These are phyloP conservation scores for Plecturocebus donacophilus DNA, from an alignment of 2,113 vertebrate species.

Conservation along the genomic window DNA sequence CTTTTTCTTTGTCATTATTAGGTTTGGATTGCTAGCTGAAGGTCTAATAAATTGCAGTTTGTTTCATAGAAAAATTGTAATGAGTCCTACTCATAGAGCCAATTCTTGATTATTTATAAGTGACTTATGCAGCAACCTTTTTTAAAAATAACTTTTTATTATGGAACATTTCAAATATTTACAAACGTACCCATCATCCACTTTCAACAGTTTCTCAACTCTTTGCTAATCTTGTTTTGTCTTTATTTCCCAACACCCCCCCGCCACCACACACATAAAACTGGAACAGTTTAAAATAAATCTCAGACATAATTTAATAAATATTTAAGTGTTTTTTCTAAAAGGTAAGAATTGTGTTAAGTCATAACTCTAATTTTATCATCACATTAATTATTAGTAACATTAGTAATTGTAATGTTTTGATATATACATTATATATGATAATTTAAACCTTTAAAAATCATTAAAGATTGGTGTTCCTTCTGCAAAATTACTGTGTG, in stretches of 20 bases:
- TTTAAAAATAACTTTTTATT: conserved; percentile 6
- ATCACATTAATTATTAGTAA: neutral
- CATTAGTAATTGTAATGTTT: neutral
- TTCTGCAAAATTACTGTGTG: neutral
- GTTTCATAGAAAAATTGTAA: neutral
- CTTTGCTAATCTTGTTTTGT: conserved; percentile 6
- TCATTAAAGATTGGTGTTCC: neutral
- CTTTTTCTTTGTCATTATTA: neutral
- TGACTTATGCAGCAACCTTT: neutral
- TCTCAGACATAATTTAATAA: neutral
- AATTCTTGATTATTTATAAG: conserved; percentile 32
- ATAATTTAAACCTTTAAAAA: neutral
- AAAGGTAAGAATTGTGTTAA: neutral
- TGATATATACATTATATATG: neutral
- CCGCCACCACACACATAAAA: neutral
- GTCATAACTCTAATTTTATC: neutral
- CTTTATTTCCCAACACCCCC: neutral
- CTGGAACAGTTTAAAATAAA: conserved; percentile 2
- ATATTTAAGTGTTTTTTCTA: neutral
- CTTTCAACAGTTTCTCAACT: neutral
- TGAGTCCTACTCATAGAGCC: neutral
- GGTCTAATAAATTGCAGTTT: neutral
- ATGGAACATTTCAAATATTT: neutral
- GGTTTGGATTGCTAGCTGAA: neutral
- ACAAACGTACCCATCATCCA: neutral